These are phyloP conservation scores for Halcyon smyrnensis DNA, from an alignment of 2,797 vertebrate genomes.

Conservation along the genomic window DNA sequence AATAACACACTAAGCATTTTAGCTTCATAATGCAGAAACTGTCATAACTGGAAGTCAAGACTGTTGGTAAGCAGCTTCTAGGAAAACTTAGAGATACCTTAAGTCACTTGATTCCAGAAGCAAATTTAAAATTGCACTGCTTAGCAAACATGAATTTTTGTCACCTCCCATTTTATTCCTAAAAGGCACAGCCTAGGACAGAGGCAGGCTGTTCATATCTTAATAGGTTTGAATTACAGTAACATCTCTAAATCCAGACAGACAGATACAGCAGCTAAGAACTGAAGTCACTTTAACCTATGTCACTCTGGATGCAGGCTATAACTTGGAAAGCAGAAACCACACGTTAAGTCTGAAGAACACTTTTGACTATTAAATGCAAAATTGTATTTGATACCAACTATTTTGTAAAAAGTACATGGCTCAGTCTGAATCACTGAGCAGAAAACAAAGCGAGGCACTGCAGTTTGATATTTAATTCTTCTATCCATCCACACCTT, in stretches of 20 bases:
- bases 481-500: not conserved
- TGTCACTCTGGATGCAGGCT: not conserved
- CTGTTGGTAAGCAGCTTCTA: not conserved
- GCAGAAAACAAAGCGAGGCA: not conserved
- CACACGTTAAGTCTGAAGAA: not conserved
- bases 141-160: not conserved
- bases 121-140: not conserved
- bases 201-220: not conserved
- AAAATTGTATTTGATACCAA: not conserved
- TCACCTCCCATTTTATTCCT: not conserved
- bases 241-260: not conserved
- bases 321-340: not conserved
- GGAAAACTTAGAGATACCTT: not conserved
- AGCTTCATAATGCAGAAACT: not conserved
- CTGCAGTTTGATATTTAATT: not conserved
- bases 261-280: not conserved
- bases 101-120: not conserved
- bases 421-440: not conserved
- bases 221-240: not conserved
- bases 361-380: not conserved
- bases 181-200: not conserved
- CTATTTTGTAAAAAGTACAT: not conserved
- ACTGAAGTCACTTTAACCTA: not conserved
- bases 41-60: not conserved
- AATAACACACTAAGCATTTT: not conserved